phyloP scores from a whole-genome alignment of 2,888 invertebrate genomes.

The Lobophora halterata region DNA sequence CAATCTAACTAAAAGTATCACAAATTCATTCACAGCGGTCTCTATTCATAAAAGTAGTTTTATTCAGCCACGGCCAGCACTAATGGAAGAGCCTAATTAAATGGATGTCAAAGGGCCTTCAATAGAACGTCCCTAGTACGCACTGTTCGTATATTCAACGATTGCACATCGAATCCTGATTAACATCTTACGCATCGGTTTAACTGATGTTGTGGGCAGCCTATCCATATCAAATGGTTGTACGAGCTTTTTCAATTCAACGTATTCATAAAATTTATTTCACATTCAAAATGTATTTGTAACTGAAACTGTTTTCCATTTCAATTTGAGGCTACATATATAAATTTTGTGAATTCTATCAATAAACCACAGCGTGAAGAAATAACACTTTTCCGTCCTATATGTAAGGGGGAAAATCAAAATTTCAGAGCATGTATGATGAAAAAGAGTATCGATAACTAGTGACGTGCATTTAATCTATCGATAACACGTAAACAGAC shows the following conservation, averaged over 20 bases:
- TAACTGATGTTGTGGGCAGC: constrained; percentile 20
- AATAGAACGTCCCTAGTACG: constrained; percentile 17
- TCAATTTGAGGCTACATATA: constrained; percentile 25
- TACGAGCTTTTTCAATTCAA: constrained; percentile 20
- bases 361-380: too few species aligned
- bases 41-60: constrained; percentile 55
- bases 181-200: constrained; percentile 30
- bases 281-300: constrained; percentile 13
- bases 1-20: constrained; percentile 43
- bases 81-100: constrained; percentile 66
- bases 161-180: constrained; percentile 44
- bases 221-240: constrained; percentile 6
- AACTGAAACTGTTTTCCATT: constrained; percentile 23
- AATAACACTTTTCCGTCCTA: too few species aligned
- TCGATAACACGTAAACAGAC: too few species aligned
- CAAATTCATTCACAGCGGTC: constrained; percentile 32
- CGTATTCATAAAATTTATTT: constrained; percentile 19
- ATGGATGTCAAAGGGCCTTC: constrained; percentile 46
- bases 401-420: too few species aligned
- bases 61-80: constrained; percentile 49
- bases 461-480: too few species aligned
- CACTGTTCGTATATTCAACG: constrained; percentile 41
- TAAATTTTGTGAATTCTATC: too few species aligned
- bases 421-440: too few species aligned
- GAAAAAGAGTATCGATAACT: too few species aligned